Evolutionary conservation across 2,888 invertebrate species (phyloP).

Genomic region (Isotomurus palustris): DNA sequence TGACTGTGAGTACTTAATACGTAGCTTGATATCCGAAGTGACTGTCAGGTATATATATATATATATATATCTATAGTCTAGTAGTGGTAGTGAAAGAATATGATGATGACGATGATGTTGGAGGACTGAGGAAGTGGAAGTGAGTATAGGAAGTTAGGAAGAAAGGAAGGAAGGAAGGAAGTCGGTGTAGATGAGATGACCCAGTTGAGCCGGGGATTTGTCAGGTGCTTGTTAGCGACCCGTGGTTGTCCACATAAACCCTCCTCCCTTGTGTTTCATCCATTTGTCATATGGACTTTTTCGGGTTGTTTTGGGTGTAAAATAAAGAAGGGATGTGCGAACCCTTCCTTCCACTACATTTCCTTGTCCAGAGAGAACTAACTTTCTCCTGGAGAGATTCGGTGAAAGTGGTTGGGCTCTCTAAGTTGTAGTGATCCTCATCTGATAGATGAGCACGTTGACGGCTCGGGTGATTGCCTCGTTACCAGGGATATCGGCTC

Average conservation of each 20-base stretch:
- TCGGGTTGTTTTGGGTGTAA: constrained; percentile 1
- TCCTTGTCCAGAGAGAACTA: constrained; percentile 4
- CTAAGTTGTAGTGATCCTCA: constrained; percentile 21
- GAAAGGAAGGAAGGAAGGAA: not conserved
- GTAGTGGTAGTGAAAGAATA: no score
- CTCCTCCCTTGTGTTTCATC: constrained; percentile 46
- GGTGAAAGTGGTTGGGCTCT: constrained; percentile 14
- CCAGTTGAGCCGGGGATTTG: constrained; percentile 47
- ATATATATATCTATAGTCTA: no score
- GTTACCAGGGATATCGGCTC: constrained; percentile 47
- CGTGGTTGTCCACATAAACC: constrained; percentile 47
- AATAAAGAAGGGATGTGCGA: not conserved
- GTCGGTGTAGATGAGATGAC: constrained; percentile 39
- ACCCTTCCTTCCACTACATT: not conserved
- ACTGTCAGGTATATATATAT: no score
- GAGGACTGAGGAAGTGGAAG: constrained; percentile 22
- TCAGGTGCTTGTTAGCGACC: constrained; percentile 47
- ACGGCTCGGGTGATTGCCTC: constrained; percentile 47
- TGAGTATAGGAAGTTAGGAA: constrained; percentile 21
- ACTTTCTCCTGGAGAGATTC: constrained; percentile 6
- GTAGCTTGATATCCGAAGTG: no score
- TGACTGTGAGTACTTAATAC: no score
- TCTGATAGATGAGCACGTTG: constrained; percentile 47
- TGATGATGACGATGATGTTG: no score
- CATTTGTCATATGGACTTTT: constrained; percentile 47